Conservation (phyloP, 2,797 vertebrate genomes). For the Sciurus carolinensis region DNA sequence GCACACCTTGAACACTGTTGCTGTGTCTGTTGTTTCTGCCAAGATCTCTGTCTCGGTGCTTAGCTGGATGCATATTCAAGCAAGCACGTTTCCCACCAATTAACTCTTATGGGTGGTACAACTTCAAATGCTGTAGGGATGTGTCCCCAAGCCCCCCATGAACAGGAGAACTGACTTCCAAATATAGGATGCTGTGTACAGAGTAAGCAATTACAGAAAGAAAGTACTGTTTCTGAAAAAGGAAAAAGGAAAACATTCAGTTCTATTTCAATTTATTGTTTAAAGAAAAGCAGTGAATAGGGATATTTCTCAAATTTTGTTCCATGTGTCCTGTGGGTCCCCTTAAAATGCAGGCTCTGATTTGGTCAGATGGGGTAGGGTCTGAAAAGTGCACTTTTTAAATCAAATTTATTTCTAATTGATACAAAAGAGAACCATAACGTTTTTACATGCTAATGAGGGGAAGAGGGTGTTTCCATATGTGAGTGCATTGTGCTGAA, state of each 20-base stretch:
- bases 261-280: neutral
- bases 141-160: neutral
- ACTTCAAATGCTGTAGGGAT: neutral
- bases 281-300: neutral
- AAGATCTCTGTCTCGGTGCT: neutral
- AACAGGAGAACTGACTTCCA: constrained; percentile 27
- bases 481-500: rapidly evolving
- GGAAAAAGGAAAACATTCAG: neutral
- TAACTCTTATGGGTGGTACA: neutral
- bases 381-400: neutral
- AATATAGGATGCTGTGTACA: neutral
- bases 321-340: no score
- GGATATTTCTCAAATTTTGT: neutral
- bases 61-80: neutral
- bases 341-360: neutral
- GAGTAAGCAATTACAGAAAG: neutral
- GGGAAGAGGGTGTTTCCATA: neutral
- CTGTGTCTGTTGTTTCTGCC: neutral
- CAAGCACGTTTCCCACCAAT: no score
- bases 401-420: neutral
- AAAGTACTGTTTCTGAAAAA: neutral
- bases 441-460: no score
- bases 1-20: neutral
- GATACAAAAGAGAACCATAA: neutral
- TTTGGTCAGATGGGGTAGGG: neutral